A percentile compares a stretch with the other conserved stretches of the same genome.
These are phyloP conservation scores for Orientallactaga bullata DNA, from an alignment of 2,113 vertebrate genomes.

Conservation along the genomic window DNA sequence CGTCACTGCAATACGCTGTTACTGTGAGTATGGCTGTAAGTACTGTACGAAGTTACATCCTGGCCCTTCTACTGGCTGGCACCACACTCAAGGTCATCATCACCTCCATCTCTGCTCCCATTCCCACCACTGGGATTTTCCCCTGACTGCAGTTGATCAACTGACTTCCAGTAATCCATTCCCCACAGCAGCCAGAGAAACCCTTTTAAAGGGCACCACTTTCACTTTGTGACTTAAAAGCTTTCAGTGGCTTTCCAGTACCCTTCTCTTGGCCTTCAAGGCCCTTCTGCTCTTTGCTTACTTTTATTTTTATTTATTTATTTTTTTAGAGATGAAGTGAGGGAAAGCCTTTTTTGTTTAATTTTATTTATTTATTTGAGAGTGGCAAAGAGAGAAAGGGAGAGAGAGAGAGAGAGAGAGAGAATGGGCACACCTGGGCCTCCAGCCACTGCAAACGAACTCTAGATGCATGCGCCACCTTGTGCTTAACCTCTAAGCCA, in stretches of 20 bases:
- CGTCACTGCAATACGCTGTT: background rate
- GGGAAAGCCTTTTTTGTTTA: too few relatives aligned
- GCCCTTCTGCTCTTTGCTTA: background rate
- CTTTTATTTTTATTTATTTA: background rate
- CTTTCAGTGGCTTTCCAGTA: background rate
- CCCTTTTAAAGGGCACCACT: background rate
- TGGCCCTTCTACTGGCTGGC: background rate
- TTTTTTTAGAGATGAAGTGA: too few relatives aligned
- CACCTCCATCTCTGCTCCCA: background rate
- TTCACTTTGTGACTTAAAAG: background rate
- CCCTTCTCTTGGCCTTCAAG: background rate
- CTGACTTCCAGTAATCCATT: background rate
- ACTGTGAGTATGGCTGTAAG: background rate
- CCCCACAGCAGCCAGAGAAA: background rate
- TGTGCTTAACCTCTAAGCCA: too few relatives aligned
- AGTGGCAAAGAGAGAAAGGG: too few relatives aligned
- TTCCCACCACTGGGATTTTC: background rate
- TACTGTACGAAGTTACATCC: background rate
- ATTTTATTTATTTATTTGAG: too few relatives aligned
- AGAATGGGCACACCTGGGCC: too few relatives aligned
- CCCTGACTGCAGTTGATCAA: background rate
- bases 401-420: too few relatives aligned
- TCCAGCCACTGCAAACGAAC: too few relatives aligned
- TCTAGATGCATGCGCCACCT: too few relatives aligned
- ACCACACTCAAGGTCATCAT: background rate